Base-by-base conservation (phyloP, 2,797 vertebrate species). In the Echiichthys vipera region DNA sequence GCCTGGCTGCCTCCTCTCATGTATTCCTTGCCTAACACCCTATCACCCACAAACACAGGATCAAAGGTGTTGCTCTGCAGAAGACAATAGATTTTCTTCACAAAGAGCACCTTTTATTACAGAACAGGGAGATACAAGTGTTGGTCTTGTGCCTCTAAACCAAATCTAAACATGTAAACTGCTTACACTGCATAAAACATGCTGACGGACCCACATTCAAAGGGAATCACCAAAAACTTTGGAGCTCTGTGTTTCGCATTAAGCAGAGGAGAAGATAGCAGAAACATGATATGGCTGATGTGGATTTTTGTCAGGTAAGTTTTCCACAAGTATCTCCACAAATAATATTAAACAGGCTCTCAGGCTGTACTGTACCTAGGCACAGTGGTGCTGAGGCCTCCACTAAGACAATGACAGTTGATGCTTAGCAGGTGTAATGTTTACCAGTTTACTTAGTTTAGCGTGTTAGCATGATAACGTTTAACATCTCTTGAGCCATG, bases 41-140 rank as follows among this genome's bases (percentile, higher is more conserved):
- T 24, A 47, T n/a, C 29, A 34, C 43, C 14, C 15, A 32, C 15
- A 13, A 2, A 40, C 24, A 47, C 30, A 9, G 10, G 42, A 65
- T 65, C 69, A 58, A 63, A 61, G 25, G 56, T 64, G 47, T 68
- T 63, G 65, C 42, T 63, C 54, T 61, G 64, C 74, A 34, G 58
- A 22, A 47, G 32, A 71, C 43, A 36, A 56, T 46, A 32, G 22
- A 25, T 50, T 24, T 54, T 69, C 18, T n/a, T 36, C 39, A 45
- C 30, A 54, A 59, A 65, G n/a, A 46, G 15, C 13, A 18, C 13
- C 27, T 49, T 68, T 76, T 56, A 67, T 53, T 57, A 49, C n/a
- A 39, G 46, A 71, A 46, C 51, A 49, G 50, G 17, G 18, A 63
- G 30, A 49, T 27, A 43, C 7, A 36, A 58, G 30, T 12, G 64